Percentiles rank a stretch among this genome's conserved stretches.
Evolutionary conservation across 53 echinoderm and acorn worm species (phyloP).

Genomic region (Paracentrotus lividus): DNA sequence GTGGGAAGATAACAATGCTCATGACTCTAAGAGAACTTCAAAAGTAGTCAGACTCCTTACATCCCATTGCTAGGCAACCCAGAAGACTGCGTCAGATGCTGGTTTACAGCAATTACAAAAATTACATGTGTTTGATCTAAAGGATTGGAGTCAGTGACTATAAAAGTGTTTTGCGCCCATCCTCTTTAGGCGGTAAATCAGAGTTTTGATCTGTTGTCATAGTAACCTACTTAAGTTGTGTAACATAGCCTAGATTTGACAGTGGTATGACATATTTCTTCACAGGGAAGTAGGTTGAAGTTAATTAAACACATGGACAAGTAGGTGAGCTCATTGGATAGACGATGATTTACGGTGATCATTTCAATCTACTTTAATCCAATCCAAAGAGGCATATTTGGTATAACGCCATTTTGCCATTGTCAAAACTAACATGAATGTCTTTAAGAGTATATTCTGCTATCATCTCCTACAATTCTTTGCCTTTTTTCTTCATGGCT

Average conservation of each 20-base stretch:
- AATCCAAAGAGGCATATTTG: no score
- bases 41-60: not conserved
- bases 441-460: no score
- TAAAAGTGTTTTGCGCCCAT: not conserved
- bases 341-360: not conserved
- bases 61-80: not conserved
- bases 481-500: no score
- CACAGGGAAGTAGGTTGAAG: not conserved
- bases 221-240: not conserved
- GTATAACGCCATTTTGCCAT: no score
- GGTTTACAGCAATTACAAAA: slow-evolving; percentile 6
- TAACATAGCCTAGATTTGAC: not conserved
- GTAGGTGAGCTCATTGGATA: not conserved
- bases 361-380: no score
- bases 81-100: slow-evolving; percentile 10
- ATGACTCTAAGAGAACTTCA: not conserved
- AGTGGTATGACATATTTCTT: not conserved
- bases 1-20: not conserved
- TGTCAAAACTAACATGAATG: no score
- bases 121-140: slow-evolving; percentile 12
- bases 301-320: not conserved
- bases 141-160: not conserved
- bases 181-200: not conserved
- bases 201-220: not conserved
- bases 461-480: no score